These are phyloP conservation scores for Baccha elongata DNA, from an alignment of 2,888 invertebrate genomes.

Conservation along the genomic window DNA sequence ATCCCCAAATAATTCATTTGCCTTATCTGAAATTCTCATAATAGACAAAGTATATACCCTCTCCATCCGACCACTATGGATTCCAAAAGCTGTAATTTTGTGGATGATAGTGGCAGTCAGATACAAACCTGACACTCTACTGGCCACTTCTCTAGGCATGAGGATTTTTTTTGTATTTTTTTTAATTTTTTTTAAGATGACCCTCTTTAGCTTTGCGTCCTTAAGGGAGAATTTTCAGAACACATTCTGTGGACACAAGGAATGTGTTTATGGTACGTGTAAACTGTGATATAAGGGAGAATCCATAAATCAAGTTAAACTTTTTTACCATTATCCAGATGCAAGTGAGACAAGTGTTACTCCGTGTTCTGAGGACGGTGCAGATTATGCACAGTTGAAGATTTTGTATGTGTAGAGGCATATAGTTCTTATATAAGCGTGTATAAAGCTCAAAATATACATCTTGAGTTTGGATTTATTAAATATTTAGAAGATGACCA, in stretches of 20 bases:
- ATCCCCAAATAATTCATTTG: constrained; percentile 25
- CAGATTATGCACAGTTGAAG: constrained; percentile 63
- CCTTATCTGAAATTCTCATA: constrained; percentile 66
- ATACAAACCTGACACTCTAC: constrained; percentile 40
- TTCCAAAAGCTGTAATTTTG: constrained; percentile 38
- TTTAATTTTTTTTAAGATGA: constrained; percentile 41
- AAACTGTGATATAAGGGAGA: constrained; percentile 34
- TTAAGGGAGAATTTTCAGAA: constrained; percentile 13
- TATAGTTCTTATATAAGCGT: constrained; percentile 24
- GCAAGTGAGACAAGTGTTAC: constrained; percentile 72
- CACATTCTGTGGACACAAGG: constrained; percentile 20
- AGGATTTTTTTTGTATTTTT: constrained; percentile 17
- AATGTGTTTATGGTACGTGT: neutral
- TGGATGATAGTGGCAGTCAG: constrained; percentile 50
- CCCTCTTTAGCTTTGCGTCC: constrained; percentile 43
- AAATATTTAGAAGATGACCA: constrained; percentile 71
- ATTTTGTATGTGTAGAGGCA: neutral
- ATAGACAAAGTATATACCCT: constrained; percentile 43
- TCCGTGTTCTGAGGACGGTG: constrained; percentile 45
- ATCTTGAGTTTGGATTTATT: constrained; percentile 63
- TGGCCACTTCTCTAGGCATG: constrained; percentile 15
- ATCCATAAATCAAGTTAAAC: constrained; percentile 66
- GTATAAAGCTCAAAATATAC: constrained; percentile 5
- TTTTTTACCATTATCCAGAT: constrained; percentile 57
- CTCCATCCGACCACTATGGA: constrained; percentile 46